Evolutionary conservation across 2,113 vertebrate species (phyloP).

Genomic region (Ornithorhynchus anatinus): DNA sequence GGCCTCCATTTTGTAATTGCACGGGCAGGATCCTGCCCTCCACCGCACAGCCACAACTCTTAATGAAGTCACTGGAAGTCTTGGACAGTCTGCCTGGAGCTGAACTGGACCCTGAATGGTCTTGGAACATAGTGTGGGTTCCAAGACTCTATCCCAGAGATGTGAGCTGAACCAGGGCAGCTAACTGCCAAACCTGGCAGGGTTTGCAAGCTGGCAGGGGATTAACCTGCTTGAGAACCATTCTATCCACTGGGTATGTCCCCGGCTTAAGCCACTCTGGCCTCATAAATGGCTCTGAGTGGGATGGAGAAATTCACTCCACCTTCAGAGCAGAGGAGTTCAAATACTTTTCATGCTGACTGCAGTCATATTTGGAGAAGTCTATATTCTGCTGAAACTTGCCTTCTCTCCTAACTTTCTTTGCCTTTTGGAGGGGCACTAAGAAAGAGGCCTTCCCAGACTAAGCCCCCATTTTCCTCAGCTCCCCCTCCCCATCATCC

Average conservation of each 20-base stretch:
- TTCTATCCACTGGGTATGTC: background rate
- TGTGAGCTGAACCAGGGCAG: background rate
- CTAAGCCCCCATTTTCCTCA: no score
- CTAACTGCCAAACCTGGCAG: background rate
- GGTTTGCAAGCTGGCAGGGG: background rate
- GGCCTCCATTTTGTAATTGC: background rate
- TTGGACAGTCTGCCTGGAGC: background rate
- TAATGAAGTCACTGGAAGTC: background rate
- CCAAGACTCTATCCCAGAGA: background rate
- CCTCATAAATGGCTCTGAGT: no score
- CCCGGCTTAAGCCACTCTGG: background rate
- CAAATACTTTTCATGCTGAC: background rate
- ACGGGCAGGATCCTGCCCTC: background rate
- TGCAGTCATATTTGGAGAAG: no score
- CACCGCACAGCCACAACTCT: background rate
- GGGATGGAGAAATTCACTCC: background rate
- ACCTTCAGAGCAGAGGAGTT: background rate
- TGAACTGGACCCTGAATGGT: background rate
- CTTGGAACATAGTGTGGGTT: background rate
- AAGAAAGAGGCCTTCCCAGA: no score
- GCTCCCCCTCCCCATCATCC: no score
- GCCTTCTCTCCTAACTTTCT: no score
- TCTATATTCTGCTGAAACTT: no score
- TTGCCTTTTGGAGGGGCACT: no score
- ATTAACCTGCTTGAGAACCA: background rate